Base-by-base conservation (phyloP, 2,797 vertebrate genomes). In the Mormyrus hasselquistii region DNA sequence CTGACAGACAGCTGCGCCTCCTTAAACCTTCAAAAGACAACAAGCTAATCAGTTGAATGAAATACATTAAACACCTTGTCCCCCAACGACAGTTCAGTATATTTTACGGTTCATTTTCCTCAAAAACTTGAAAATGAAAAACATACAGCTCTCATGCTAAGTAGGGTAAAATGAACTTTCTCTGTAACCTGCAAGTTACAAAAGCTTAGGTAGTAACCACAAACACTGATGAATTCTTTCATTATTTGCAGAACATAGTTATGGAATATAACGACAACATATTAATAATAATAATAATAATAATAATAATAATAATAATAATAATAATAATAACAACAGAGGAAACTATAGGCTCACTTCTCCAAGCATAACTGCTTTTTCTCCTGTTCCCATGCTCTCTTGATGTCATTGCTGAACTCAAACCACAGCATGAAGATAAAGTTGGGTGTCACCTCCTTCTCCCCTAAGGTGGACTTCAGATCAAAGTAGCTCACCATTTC, bases 341-440 rank as follows among this genome's bases (percentile, higher is more conserved):
- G 34, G 12, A 76, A 76, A 2, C 16, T 76, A 41, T 41, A 10
- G 14, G 4, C 69, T 76, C 34, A 76, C 69, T 76, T 41, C 4
- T 76, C 69, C 34, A 76, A 76, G 38, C 29, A 99, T 95, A 99
- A 96, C 91, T 62, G 96, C 95, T 98, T 98, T 95, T 96, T 99
- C 94, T 99, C 98, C 90, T 94, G 95, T 93, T 99, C 99, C 98
- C 98, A 99, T 91, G 97, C 96, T 85, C 93, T 95, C 95, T 99
- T 99, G 94, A 99, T 98, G 94, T 99, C 98, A 6, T 95, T 95
- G 92, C 98, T 98, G 95, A 99, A 99, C 93, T 99, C 98, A 3
- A 98, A 98, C 98, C 98, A 99, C 91, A 99, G 95, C 92, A 94
- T 97, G 94, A 99, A 99, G 95, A 99, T 94, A 25, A 97, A 95